These are phyloP conservation scores for Coecobrya sp. DNA, from an alignment of 2,888 invertebrate species.

Conservation along the genomic window DNA sequence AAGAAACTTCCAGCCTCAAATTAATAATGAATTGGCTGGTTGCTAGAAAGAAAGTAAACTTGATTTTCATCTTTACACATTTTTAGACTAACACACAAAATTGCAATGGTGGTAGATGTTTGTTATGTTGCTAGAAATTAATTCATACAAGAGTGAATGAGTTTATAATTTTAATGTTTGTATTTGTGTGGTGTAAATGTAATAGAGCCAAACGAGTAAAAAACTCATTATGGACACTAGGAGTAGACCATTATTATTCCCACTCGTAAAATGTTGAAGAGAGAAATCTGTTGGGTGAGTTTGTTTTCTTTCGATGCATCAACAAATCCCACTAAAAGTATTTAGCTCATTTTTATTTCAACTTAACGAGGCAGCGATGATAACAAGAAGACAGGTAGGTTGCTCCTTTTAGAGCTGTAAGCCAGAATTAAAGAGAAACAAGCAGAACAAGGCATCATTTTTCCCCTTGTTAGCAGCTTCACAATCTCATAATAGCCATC, in stretches of 20 bases:
- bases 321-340: constrained; percentile 22
- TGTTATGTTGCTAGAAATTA: not conserved
- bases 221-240: not conserved
- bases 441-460: constrained; percentile 69
- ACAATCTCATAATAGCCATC: constrained; percentile 59
- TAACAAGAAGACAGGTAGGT: constrained; percentile 72
- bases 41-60: not conserved
- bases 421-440: constrained; percentile 8
- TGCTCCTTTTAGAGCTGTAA: constrained; percentile 35
- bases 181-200: not conserved
- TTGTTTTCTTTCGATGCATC: not conserved
- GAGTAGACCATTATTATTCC: not conserved
- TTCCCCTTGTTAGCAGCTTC: constrained; percentile 79
- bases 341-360: constrained; percentile 69
- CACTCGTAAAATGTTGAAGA: not conserved
- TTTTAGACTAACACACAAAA: not conserved
- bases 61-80: not conserved
- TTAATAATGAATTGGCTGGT: not conserved
- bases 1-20: not conserved
- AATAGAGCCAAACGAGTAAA: not conserved
- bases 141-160: not conserved
- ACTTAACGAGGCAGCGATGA: constrained; percentile 68
- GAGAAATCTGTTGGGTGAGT: not conserved
- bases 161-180: not conserved
- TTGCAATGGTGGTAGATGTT: not conserved